Evolutionary conservation across 2,797 vertebrate species (phyloP).

Genomic region (Periparus ater): DNA sequence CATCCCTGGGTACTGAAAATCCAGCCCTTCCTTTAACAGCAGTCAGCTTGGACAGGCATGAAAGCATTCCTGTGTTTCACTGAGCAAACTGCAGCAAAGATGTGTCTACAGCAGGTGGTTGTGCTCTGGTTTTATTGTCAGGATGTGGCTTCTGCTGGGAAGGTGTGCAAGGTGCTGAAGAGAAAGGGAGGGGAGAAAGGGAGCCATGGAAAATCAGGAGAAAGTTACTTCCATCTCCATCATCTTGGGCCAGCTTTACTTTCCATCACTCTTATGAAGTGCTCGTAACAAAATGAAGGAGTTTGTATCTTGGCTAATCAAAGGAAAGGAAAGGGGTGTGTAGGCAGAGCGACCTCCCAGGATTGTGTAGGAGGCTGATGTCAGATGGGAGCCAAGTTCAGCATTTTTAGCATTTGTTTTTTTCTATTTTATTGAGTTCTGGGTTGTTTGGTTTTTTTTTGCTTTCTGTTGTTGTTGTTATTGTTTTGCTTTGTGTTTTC

Average conservation of each 20-base stretch:
- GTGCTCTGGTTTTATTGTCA: not conserved
- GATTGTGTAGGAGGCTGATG: not conserved
- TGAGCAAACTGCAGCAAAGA: constrained; percentile 1
- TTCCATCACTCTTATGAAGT: not conserved
- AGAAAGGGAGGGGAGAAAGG: not conserved
- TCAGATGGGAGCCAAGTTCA: not conserved
- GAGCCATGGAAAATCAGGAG: not conserved
- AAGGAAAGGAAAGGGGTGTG: not conserved
- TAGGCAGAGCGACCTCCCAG: not conserved
- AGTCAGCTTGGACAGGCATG: not conserved
- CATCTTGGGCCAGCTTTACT: not conserved
- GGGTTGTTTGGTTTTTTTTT: too few relatives aligned
- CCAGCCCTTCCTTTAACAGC: not conserved
- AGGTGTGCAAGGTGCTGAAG: not conserved
- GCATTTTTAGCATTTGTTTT: not conserved
- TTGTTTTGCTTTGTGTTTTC: not conserved
- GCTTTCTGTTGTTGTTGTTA: not conserved
- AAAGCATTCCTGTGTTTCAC: not conserved
- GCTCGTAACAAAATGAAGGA: not conserved
- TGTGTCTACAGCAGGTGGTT: not conserved
- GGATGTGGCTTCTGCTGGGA: not conserved
- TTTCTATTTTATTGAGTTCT: not conserved
- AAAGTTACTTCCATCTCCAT: not conserved
- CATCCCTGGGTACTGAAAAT: not conserved
- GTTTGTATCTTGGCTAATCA: not conserved